Base-by-base conservation (phyloP, 2,888 invertebrate species). In the Macrosoma leucophasiata region DNA sequence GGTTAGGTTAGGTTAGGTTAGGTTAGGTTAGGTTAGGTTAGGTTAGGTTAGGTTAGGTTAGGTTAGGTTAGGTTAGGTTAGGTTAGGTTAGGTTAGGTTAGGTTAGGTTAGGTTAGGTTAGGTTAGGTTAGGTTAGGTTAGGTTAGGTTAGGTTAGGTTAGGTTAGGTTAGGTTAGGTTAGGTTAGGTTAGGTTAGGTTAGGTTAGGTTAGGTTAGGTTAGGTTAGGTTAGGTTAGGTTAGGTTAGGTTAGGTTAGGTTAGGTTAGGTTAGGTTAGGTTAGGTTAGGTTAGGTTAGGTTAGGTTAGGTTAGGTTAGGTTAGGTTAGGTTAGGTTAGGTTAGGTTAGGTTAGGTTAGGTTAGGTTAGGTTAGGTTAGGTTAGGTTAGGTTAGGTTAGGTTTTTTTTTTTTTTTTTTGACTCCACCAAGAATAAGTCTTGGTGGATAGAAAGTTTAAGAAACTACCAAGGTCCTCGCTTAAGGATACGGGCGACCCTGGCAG, bases 21-120 rank as follows among this genome's bases (percentile, higher is more conserved):
- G 35, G 35, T 35, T 35, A 35, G 38, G 38, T 38, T 38, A 38
- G 38, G 38, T 38, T 38, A 38, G 38, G 38, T 38, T 38, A 38
- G 38, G 38, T 38, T 38, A 38, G 38, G 38, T 38, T 38, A 38
- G 38, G 38, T 38, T 38, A 38, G 38, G 35, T 35, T 30, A 27
- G n/a, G n/a, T n/a, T 35, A 35, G 35, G 35, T 35, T 35, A 35
- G 35, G 35, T 35, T 34, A 34, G 33, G 33, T 33, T 33, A 33
- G 33, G 33, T 33, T 29, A 29, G 29, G 30, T 32, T 32, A 32
- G 32, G 32, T 28, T 28, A 28, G 28, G 28, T 28, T 17, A 28
- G 28, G 28, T 28, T 33, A 27, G 27, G 33, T 26, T 33, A 27
- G 27, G 34, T 34, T 34, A 29, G 34, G 33, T 34, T 29, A 29